These are phyloP conservation scores for Lordiphosa fenestrarum DNA, from an alignment of 2,888 invertebrate genomes.

Conservation along the genomic window DNA sequence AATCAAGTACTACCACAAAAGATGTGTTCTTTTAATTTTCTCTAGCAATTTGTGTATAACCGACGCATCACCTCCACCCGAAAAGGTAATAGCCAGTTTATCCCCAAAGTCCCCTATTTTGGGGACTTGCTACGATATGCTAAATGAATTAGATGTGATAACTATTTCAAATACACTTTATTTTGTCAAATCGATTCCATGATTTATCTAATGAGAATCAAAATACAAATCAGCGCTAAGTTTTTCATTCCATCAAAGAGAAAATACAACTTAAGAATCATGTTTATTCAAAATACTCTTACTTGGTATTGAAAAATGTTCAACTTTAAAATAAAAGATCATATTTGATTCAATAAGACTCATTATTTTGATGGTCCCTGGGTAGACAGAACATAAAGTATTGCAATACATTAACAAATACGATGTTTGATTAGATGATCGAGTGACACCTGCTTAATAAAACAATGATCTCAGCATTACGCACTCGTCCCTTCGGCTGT, in stretches of 20 bases:
- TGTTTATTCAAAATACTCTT: constrained; percentile 10
- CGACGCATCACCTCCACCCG: too few relatives aligned
- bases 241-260: constrained; percentile 3
- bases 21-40: too few relatives aligned
- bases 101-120: too few relatives aligned
- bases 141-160: too few relatives aligned
- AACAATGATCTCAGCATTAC: background rate
- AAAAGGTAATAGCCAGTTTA: too few relatives aligned
- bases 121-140: too few relatives aligned
- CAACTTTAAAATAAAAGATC: constrained; percentile 5
- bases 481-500: background rate
- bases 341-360: constrained; percentile 8
- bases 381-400: constrained; percentile 7
- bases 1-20: too few relatives aligned
- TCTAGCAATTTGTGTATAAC: too few relatives aligned
- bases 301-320: constrained; percentile 7
- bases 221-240: background rate
- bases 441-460: background rate
- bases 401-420: constrained; percentile 1
- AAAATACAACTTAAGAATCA: constrained; percentile 9
- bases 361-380: constrained; percentile 10
- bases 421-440: constrained; percentile 4
- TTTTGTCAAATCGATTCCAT: too few relatives aligned
- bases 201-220: too few relatives aligned
- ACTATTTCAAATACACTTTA: too few relatives aligned